Evolutionary conservation across 2,113 vertebrate genomes (phyloP).

Genomic region (Brevimyrus niger): DNA sequence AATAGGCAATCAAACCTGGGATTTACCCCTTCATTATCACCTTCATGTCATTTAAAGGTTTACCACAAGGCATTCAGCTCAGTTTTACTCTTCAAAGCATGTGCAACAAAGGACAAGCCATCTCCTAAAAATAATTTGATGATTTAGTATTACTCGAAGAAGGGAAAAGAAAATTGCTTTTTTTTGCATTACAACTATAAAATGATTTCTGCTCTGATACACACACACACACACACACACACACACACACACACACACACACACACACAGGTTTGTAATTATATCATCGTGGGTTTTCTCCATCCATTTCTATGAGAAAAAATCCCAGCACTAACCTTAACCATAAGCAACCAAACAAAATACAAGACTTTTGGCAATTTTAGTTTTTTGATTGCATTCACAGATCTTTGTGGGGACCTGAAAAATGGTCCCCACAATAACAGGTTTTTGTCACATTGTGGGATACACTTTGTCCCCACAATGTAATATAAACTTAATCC

Average conservation of each 20-base stretch:
- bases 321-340: too few species aligned
- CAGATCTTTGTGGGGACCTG: too few species aligned
- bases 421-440: too few species aligned
- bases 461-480: background rate
- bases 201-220: background rate
- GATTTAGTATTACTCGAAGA: background rate
- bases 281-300: too few species aligned
- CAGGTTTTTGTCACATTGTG: background rate
- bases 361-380: background rate
- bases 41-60: background rate
- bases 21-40: constrained; percentile 4
- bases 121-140: background rate
- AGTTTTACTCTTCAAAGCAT: background rate
- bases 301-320: too few species aligned
- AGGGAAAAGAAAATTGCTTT: background rate
- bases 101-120: background rate
- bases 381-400: background rate
- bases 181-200: background rate
- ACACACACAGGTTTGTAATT: too few species aligned
- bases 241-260: background rate
- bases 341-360: background rate
- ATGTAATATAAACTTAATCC: background rate
- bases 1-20: constrained; percentile 1
- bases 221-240: background rate
- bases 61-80: background rate